These are phyloP conservation scores for Oceanites oceanicus DNA, from an alignment of 2,113 vertebrate species.

Conservation along the genomic window DNA sequence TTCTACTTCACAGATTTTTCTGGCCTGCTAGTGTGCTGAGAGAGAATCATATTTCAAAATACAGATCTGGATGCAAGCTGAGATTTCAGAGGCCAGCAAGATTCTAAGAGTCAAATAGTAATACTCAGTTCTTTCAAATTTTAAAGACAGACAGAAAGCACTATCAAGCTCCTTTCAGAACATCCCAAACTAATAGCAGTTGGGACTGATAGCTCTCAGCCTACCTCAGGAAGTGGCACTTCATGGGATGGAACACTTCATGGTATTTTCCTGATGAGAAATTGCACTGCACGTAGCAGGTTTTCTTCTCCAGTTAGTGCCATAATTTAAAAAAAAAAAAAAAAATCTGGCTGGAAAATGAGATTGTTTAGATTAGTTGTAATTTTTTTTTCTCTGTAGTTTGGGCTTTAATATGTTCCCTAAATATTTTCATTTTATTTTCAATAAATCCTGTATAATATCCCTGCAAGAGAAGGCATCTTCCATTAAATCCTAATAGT, in stretches of 20 bases:
- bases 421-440: background rate
- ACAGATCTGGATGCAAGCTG: background rate
- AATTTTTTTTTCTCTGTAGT: background rate
- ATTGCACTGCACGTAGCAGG: background rate
- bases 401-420: background rate
- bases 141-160: background rate
- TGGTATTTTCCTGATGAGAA: background rate
- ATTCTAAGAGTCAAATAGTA: background rate
- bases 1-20: background rate
- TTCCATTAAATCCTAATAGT: background rate
- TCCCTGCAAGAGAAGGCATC: background rate
- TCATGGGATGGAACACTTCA: background rate
- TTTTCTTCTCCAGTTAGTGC: background rate
- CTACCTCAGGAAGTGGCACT: background rate
- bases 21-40: background rate
- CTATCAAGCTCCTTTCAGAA: background rate
- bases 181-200: background rate
- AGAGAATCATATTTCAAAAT: background rate
- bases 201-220: background rate
- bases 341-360: background rate
- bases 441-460: background rate
- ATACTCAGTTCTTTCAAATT: background rate
- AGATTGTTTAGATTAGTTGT: background rate
- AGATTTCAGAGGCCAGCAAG: background rate
- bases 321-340: background rate